Percentiles rank a stretch among this genome's conserved stretches.
phyloP scores from a whole-genome alignment of 2,888 invertebrate species.

The Eumerus sabulonum region DNA sequence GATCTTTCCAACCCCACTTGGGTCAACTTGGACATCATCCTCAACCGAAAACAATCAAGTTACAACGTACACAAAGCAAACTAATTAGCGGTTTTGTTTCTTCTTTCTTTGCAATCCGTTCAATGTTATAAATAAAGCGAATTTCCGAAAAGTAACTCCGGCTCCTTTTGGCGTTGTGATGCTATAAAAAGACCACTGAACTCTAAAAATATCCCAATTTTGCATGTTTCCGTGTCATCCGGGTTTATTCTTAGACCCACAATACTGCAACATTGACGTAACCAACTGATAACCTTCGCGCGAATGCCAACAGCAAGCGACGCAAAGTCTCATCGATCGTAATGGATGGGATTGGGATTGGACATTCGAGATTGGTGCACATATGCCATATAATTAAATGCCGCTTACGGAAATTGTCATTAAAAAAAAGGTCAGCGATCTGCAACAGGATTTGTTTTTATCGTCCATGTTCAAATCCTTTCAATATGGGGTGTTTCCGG shows the following conservation, averaged over 20 bases:
- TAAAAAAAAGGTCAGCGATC: conserved; percentile 65
- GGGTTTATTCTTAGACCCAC: conserved; percentile 46
- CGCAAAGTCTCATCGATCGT: conserved; percentile 25
- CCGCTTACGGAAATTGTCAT: conserved; percentile 61
- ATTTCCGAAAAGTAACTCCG: conserved; percentile 8
- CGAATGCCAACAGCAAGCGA: conserved; percentile 14
- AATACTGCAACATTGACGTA: conserved; percentile 53
- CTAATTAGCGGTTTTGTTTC: conserved; percentile 45
- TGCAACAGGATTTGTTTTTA: conserved; percentile 60
- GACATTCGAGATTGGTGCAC: no score
- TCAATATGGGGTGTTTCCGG: conserved; percentile 55
- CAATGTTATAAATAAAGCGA: no score
- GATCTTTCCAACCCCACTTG: not conserved
- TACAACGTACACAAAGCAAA: conserved; percentile 24
- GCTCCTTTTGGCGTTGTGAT: conserved; percentile 12
- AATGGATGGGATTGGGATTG: conserved; percentile 19
- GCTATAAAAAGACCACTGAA: conserved; percentile 57
- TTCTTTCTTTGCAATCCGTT: conserved; percentile 24
- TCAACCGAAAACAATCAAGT: not conserved
- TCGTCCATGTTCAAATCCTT: conserved; percentile 39
- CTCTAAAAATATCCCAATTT: conserved; percentile 51
- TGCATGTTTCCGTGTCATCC: conserved; percentile 39
- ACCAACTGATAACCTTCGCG: not conserved
- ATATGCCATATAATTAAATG: conserved; percentile 56
- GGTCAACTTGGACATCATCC: conserved; percentile 14